phyloP scores from a whole-genome alignment of 2,888 invertebrate genomes.

The Bombyx huttoni region DNA sequence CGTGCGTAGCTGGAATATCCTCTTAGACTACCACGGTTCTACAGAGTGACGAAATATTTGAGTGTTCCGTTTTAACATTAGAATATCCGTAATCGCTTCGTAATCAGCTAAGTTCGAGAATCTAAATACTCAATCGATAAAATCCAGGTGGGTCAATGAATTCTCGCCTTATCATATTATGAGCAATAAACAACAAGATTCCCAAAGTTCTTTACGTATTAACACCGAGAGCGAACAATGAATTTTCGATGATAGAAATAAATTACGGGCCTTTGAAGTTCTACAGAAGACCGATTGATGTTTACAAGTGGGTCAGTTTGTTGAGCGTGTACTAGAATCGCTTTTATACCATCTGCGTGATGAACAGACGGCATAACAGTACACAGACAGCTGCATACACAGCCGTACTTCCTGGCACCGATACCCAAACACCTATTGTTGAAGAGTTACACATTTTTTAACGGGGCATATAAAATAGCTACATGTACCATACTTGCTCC shows the following conservation, averaged over 20 bases:
- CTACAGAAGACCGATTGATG: constrained; percentile 13
- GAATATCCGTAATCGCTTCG: too few relatives aligned
- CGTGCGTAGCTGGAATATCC: too few relatives aligned
- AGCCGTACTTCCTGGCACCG: constrained; percentile 50
- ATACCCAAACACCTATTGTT: constrained; percentile 51
- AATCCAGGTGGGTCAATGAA: too few relatives aligned
- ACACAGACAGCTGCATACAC: constrained; percentile 37
- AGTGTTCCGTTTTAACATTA: too few relatives aligned
- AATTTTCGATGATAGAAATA: constrained; percentile 14
- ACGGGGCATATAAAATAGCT: constrained; percentile 3
- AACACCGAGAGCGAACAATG: constrained; percentile 10
- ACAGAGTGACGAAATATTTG: too few relatives aligned
- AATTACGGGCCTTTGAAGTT: constrained; percentile 12
- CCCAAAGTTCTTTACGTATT: neutral
- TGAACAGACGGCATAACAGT: constrained; percentile 4
- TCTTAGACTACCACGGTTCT: too few relatives aligned
- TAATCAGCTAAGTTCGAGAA: too few relatives aligned
- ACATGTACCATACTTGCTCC: too few relatives aligned
- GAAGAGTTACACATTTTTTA: constrained; percentile 40
- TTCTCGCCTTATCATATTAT: too few relatives aligned
- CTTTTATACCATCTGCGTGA: constrained; percentile 5
- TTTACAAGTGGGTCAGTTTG: constrained; percentile 9
- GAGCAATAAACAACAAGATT: too few relatives aligned
- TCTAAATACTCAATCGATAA: too few relatives aligned
- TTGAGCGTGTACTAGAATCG: constrained; percentile 4